Evolutionary conservation across 2,113 vertebrate species (phyloP), one percentile per base, ranked within the genome.

Genomic region (Physeter macrocephalus): DNA sequence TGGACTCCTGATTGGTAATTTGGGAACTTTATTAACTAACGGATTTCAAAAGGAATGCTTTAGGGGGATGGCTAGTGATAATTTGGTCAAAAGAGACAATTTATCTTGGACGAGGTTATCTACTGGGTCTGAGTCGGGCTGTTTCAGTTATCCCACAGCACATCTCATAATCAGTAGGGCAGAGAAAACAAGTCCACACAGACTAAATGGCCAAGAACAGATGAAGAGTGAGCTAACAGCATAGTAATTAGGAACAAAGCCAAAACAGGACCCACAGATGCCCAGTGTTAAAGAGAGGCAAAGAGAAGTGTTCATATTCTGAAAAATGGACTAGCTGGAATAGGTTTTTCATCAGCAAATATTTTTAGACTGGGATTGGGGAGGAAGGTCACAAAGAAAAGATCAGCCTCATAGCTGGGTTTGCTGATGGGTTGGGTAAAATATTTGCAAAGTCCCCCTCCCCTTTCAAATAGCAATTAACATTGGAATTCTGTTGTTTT

Each of bases 191-290:
- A 97, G 92, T 96, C 90, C 4, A 10, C n/a, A 82, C 3, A 87
- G 98, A 96, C 94, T 85, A 96, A 98, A 97, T 92, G 96, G 96
- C 75, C 74, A 96, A 96, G 97, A 98, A 97, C 57, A 96, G 96
- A 98, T 95, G 97, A 98, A 98, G 98, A 97, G 39, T 72, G 80
- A 98, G 94, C 96, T 98, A 98, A 98, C 98, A 96, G 98, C 95
- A 84, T 29, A 95, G 96, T 94, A 88, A 97, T 98, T 98, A 98
- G 96, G 97, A 98, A 97, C 5, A 81, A 23, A 96, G 97, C 97
- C 98, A 98, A 95, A 89, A 95, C 77, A 95, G 88, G 91, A 95
- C 94, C 95, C 94, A 66, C 92, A 97, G 89, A 71, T 89, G 85
- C 75, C 8, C 41, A 88, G 21, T 83, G 87, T 93, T 96, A 96